A percentile compares a stretch with the other conserved stretches of the same genome.
Evolutionary conservation across 2,113 vertebrate genomes (phyloP).

Genomic region (Petrocephalus microphthalmus): DNA sequence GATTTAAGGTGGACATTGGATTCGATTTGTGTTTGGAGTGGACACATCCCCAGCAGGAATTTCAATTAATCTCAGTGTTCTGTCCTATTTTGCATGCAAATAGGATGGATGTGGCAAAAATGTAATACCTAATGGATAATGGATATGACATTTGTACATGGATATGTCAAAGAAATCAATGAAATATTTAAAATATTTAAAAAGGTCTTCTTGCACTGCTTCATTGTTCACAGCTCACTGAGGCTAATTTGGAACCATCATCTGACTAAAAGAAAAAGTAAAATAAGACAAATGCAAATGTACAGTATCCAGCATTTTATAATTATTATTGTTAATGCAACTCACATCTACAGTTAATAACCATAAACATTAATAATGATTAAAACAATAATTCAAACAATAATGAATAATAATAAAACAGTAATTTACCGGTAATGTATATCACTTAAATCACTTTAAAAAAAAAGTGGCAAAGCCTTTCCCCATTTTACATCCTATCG

Average conservation of each 20-base stretch:
- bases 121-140: no score
- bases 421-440: background rate
- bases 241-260: background rate
- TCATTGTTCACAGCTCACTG: background rate
- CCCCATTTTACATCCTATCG: background rate
- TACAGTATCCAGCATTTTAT: background rate
- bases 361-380: background rate
- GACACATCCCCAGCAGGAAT: background rate
- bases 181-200: background rate
- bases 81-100: background rate
- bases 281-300: background rate
- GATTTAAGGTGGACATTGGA: slow-evolving; percentile 16
- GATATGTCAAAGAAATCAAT: background rate
- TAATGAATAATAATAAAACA: background rate
- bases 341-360: background rate
- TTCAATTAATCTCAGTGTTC: background rate
- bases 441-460: background rate
- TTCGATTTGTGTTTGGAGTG: slow-evolving; percentile 10
- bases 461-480: background rate
- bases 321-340: background rate
- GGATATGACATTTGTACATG: background rate
- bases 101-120: background rate
- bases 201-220: background rate
- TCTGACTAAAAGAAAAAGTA: background rate
- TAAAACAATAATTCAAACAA: background rate